Percentiles rank a stretch among this genome's conserved stretches.
These are phyloP conservation scores for Lucinisca nassula DNA, from an alignment of 2,888 invertebrate genomes.

Conservation along the genomic window DNA sequence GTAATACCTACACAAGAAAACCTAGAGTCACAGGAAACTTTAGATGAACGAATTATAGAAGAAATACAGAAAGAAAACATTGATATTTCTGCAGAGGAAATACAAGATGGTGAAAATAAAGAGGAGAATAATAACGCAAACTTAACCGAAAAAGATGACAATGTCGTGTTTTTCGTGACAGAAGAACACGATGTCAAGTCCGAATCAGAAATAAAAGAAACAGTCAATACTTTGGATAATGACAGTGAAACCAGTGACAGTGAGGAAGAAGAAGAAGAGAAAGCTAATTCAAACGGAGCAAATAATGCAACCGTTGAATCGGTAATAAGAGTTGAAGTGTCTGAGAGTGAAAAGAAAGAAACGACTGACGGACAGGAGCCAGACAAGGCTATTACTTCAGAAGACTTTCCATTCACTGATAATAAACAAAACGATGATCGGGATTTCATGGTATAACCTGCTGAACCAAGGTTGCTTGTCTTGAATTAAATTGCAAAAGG, in stretches of 20 bases:
- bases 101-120: constrained; percentile 12
- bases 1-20: background rate
- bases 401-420: constrained; percentile 41
- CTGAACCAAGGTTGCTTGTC: too few relatives aligned
- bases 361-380: background rate
- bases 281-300: background rate
- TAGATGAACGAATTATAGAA: constrained; percentile 3
- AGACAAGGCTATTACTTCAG: constrained; percentile 40
- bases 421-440: background rate
- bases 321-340: constrained; percentile 53
- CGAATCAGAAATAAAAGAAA: background rate
- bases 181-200: background rate
- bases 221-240: background rate
- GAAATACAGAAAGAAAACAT: constrained; percentile 20
- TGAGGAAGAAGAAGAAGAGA: background rate
- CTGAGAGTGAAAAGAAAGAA: constrained; percentile 27
- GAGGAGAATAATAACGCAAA: background rate
- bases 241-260: background rate
- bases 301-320: constrained; percentile 44
- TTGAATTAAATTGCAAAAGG: too few relatives aligned
- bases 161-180: constrained; percentile 18
- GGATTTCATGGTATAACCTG: constrained; percentile 2
- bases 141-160: background rate
- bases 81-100: background rate
- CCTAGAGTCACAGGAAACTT: background rate